phyloP scores from a whole-genome alignment of 2,888 invertebrate genomes.

The Volucella zonaria region DNA sequence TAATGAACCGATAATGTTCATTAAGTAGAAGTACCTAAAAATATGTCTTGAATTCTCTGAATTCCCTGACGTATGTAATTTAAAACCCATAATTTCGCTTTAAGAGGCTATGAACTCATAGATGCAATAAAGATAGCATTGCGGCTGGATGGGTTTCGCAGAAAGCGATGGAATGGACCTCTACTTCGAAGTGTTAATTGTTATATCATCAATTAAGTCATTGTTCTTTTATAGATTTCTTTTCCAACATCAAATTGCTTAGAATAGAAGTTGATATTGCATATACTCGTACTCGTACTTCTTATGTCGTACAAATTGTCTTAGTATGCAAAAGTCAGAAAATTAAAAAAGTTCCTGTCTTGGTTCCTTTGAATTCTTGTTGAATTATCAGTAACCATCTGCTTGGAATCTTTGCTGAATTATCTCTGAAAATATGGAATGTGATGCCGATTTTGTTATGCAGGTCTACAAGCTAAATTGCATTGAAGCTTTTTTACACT shows the following conservation, averaged over 20 bases:
- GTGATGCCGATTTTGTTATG: no score
- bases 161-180: not conserved
- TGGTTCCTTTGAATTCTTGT: no score
- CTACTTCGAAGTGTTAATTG: not conserved
- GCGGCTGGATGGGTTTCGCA: not conserved
- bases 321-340: not conserved
- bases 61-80: not conserved
- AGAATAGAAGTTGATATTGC: no score
- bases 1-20: constrained; percentile 21
- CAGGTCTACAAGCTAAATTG: no score
- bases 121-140: constrained; percentile 17
- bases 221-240: not conserved
- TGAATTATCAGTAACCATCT: no score
- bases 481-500: no score
- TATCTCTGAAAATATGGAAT: no score
- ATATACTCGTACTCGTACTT: no score
- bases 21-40: constrained; percentile 1
- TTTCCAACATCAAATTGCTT: not conserved
- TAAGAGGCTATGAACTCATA: constrained; percentile 29
- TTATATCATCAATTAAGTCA: constrained; percentile 12
- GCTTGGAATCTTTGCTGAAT: no score
- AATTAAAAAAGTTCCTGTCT: no score
- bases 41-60: constrained; percentile 20
- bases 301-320: not conserved
- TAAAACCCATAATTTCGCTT: constrained; percentile 13